A percentile compares a stretch with the other conserved stretches of the same genome.
Conservation (phyloP, 2,797 vertebrate species). For the Arnoldichthys spilopterus region DNA sequence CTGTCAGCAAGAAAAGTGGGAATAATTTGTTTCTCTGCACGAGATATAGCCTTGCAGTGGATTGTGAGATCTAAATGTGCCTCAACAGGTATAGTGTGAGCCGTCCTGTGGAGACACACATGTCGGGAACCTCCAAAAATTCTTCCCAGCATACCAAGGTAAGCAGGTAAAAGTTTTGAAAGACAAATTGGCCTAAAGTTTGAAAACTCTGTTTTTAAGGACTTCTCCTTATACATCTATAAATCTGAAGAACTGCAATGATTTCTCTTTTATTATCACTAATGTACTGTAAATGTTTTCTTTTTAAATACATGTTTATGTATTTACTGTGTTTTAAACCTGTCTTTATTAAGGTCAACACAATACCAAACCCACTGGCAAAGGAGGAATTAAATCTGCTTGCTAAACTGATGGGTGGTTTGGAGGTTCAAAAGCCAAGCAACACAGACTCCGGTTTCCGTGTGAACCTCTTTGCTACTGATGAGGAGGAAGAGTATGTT, state of each 20-base stretch:
- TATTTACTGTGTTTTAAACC: background rate
- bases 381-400: conserved; percentile 97
- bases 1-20: conserved; percentile 2
- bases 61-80: conserved; percentile 19
- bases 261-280: too few relatives aligned
- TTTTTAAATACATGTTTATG: background rate
- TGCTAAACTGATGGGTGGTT: conserved; percentile 90
- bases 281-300: too few relatives aligned
- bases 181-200: background rate
- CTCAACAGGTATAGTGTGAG: conserved; percentile 88
- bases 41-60: conserved; percentile 4
- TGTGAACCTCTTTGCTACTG: conserved; percentile 91
- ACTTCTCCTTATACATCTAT: background rate
- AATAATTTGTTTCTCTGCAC: conserved; percentile 41
- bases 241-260: too few relatives aligned
- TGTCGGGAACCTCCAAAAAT: conserved; percentile 86
- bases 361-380: conserved; percentile 89
- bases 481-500: conserved; percentile 96
- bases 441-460: conserved; percentile 85
- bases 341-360: conserved; percentile 79
- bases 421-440: conserved; percentile 83
- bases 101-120: conserved; percentile 91
- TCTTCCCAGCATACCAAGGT: conserved; percentile 87
- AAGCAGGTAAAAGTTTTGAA: conserved; percentile 26
- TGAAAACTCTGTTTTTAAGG: background rate